Conservation (phyloP, 2,113 vertebrate genomes). For the Gnathonemus echidnorhynchus region DNA sequence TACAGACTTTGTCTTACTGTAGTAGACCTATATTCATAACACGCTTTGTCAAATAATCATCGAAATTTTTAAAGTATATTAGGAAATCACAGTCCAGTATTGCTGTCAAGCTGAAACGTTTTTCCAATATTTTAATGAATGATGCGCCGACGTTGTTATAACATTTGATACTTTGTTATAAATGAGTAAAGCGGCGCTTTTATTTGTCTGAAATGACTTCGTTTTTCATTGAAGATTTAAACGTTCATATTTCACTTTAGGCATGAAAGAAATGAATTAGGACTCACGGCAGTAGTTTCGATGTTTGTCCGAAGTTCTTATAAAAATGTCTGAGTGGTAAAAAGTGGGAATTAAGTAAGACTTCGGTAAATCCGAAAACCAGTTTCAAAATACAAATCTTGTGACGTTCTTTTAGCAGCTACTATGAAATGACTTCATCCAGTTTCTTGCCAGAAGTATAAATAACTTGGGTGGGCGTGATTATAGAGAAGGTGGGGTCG, state of each 20-base stretch:
- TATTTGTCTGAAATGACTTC: background rate
- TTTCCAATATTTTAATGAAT: background rate
- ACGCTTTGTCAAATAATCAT: background rate
- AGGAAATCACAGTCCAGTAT: background rate
- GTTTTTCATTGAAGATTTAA: background rate
- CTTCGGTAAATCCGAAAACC: background rate
- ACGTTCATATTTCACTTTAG: background rate
- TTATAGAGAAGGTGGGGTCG: background rate
- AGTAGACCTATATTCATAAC: background rate
- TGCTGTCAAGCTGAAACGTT: too few relatives aligned
- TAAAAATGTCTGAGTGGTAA: background rate
- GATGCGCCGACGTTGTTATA: background rate
- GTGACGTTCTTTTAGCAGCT: background rate
- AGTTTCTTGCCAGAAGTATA: background rate
- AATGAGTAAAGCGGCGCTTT: background rate
- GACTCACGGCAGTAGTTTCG: background rate
- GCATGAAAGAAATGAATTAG: background rate
- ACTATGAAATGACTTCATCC: background rate
- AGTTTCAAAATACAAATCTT: background rate
- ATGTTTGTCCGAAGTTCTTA: background rate
- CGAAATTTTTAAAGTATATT: background rate
- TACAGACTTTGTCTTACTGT: background rate
- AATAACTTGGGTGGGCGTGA: background rate
- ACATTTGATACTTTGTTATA: background rate
- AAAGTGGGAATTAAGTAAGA: background rate